A percentile compares a stretch with the other conserved stretches of the same genome.
Evolutionary conservation across 2,113 vertebrate genomes (phyloP).

Genomic region (Chitala chitala): DNA sequence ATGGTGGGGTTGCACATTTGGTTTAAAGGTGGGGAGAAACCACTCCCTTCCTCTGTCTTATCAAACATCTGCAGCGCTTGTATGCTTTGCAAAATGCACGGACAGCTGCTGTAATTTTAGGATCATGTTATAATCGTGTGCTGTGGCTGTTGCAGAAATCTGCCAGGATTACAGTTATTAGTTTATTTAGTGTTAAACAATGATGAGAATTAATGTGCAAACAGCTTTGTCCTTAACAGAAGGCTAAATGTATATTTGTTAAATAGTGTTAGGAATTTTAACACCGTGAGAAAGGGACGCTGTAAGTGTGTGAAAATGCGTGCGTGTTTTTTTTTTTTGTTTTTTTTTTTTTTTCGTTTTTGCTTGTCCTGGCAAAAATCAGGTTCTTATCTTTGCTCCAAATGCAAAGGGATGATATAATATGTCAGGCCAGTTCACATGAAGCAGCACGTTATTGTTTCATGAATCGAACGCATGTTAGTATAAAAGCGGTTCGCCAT

Average conservation of each 20-base stretch:
- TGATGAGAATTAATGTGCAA: background rate
- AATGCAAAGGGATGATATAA: background rate
- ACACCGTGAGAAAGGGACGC: no score
- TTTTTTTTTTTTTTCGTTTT: background rate
- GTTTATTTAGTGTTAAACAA: background rate
- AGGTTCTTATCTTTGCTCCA: background rate
- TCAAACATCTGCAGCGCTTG: background rate
- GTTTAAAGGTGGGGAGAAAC: background rate
- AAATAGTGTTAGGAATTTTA: no score
- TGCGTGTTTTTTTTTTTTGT: no score
- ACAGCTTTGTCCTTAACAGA: no score
- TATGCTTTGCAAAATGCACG: no score
- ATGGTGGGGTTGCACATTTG: constrained; percentile 17
- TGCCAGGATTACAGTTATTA: no score
- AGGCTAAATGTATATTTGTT: no score
- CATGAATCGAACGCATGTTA: background rate
- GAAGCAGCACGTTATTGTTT: background rate
- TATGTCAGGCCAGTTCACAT: background rate
- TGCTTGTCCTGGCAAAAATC: background rate
- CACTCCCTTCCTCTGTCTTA: constrained; percentile 15
- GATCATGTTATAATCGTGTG: background rate
- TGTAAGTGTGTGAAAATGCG: no score
- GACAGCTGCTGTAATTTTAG: background rate
- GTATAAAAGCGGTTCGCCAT: background rate
- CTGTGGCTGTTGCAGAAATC: background rate